Evolutionary conservation across 2,113 vertebrate species (phyloP), one percentile per base, ranked within the genome.

Genomic region (Antechinus stuartii): DNA sequence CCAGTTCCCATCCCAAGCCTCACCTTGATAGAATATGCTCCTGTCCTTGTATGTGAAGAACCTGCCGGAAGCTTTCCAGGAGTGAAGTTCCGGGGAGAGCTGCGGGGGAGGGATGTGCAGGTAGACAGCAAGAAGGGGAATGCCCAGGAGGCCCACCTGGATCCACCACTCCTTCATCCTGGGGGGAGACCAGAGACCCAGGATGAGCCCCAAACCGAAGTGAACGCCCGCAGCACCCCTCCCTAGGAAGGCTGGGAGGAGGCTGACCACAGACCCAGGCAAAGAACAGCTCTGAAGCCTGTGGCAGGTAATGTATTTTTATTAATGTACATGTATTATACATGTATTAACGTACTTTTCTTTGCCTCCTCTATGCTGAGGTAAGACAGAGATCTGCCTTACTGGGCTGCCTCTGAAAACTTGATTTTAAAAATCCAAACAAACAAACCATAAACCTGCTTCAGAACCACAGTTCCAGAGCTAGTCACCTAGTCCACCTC

Each of bases 111-210:
- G 99, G 97, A 99, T 98, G 97, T 99, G 99, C 93, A 99, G 98
- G 98, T 99, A 99, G 0, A 99, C 99, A 0, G 99, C 99, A 0
- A 99, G 96, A 95, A 99, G 99, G 30, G 99, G 99, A 61, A 99
- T 96, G 0, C 97, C 99, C 97, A 99, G 96, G 25, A 99, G 97
- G 68, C 99, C 99, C 96, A 99, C 98, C 91, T 99, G 99, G 25
- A 99, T 96, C 99, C 99, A 99, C 99, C 99, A 99, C 98, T 99
- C 99, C 98, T 98, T 99, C 99, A 99, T 99, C 96, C 98, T 99
- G 97, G 0, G 55, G 93, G 97, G 95, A 90, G 94, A 94, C 57
- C 93, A 96, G 84, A 93, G 89, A 90, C 6, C 47, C 1, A 11
- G 61, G 10, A 42, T 94, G 14, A 95, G 92, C 84, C 52, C 26